phyloP scores from a whole-genome alignment of 30 jellyfish, hydroid and myxozoan genomes.

The Pelagia noctiluca region DNA sequence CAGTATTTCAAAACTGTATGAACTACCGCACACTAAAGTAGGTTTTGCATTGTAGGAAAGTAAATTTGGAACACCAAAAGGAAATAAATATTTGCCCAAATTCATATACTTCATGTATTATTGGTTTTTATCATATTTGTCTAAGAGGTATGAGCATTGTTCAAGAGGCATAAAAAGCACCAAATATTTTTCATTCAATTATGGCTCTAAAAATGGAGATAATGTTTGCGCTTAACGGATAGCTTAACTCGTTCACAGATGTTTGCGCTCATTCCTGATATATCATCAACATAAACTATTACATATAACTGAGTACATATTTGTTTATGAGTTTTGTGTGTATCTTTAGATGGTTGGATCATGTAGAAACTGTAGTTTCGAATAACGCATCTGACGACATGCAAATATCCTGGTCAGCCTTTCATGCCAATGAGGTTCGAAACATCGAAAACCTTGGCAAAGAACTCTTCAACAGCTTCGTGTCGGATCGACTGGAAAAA shows the following conservation, averaged over 20 bases:
- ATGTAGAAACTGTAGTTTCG: not conserved
- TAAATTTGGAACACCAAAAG: too few relatives aligned
- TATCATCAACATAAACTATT: not conserved
- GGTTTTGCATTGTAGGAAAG: constrained; percentile 1
- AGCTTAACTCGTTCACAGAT: not conserved
- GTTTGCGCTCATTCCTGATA: not conserved
- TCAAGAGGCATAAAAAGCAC: not conserved
- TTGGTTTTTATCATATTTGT: too few relatives aligned
- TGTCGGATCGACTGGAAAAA: constrained; percentile 5
- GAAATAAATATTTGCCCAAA: too few relatives aligned
- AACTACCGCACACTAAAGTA: constrained; percentile 1
- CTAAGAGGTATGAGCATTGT: too few relatives aligned
- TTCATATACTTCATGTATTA: too few relatives aligned
- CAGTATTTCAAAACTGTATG: not conserved
- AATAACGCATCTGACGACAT: not conserved
- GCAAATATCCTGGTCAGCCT: constrained; percentile 4
- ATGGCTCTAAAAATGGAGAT: not conserved
- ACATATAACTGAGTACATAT: not conserved
- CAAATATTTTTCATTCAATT: not conserved
- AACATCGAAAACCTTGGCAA: constrained; percentile 1
- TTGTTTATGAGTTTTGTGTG: not conserved
- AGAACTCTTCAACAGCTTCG: constrained; percentile 10
- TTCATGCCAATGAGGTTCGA: not conserved
- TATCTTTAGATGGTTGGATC: not conserved
- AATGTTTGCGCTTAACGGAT: not conserved